Evolutionary conservation across 2,888 invertebrate species (phyloP).

Genomic region (Automeris io): DNA sequence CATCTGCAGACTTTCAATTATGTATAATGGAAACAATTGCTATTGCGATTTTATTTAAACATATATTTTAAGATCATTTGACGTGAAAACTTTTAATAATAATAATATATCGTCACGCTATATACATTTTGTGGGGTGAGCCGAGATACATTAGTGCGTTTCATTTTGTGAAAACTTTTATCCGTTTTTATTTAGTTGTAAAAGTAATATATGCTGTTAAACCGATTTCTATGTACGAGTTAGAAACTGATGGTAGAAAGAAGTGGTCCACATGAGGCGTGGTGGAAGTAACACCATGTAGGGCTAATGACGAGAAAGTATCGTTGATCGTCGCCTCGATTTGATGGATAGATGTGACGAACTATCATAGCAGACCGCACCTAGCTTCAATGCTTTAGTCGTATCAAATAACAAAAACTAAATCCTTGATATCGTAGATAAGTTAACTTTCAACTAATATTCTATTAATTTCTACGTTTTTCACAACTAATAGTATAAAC

Average conservation of each 20-base stretch:
- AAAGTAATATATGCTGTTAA: constrained; percentile 65
- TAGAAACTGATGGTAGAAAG: constrained; percentile 75
- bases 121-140: too few relatives aligned
- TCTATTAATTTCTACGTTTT: too few relatives aligned
- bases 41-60: constrained; percentile 59
- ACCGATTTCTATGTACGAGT: constrained; percentile 72
- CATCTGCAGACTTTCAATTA: too few relatives aligned
- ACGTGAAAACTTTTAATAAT: too few relatives aligned
- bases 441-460: too few relatives aligned
- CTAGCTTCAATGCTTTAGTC: constrained; percentile 13
- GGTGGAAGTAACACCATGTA: constrained; percentile 64
- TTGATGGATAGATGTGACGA: constrained; percentile 57
- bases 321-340: constrained; percentile 60
- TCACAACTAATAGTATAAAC: too few relatives aligned
- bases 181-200: constrained; percentile 55
- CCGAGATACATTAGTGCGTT: too few relatives aligned
- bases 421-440: too few relatives aligned
- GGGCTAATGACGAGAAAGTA: constrained; percentile 77
- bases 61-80: constrained; percentile 48
- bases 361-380: constrained; percentile 12
- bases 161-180: constrained; percentile 51
- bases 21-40: too few relatives aligned
- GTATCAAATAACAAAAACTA: too few relatives aligned
- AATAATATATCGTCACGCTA: too few relatives aligned
- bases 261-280: constrained; percentile 67